Base-by-base conservation (phyloP, 30 jellyfish, hydroid and myxozoan species). In the Turritopsis dohrnii region DNA sequence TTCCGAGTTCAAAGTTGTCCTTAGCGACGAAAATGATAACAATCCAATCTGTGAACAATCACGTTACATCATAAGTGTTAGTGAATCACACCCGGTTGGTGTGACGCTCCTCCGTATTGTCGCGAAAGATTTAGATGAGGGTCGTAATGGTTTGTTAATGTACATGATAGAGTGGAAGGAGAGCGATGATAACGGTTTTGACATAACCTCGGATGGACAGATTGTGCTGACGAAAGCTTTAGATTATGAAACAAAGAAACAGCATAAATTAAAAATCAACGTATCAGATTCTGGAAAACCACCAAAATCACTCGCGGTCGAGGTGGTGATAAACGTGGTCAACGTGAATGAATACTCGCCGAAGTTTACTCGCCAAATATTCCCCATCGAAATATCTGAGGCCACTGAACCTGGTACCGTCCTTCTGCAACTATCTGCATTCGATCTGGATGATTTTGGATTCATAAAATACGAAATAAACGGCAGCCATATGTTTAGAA, bases 401-500 rank as follows among this genome's bases (percentile, higher is more conserved):
- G 13, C 60, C 5, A 41, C 60, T 5, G 13, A 41, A 13, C 60
- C 60, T 13, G 13, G 9, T 41, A 41, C 60, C 5, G 60, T 13
- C 13, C 13, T 41, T 41, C 13, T 41, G 13, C 60, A 41, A 41
- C 5, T 41, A 13, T 41, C 60, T 3, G 60, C 60, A 41, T 41
- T 41, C 13, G 60, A 41, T 41, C 60, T 41, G 13, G 60, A 41
- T 41, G 60, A 41, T 41, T 41, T 41, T 41, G 60, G 60, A 41
- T 41, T 41, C 9, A 41, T 41, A 41, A 41, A 41, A 13, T 41
- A 41, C 21, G 75, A 86, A 18, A 75, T 85, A 1, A 85, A 74
- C 19, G 81, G 80, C 84, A 89, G 94, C 18, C 79, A 88, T 13
- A 88, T 80, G 60, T 89, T 89, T 72, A 71, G 71, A 73, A 66